Percentiles rank a stretch among this genome's conserved stretches.
phyloP scores from a whole-genome alignment of 2,888 invertebrate species.

The Tromatobia lineatoria region DNA sequence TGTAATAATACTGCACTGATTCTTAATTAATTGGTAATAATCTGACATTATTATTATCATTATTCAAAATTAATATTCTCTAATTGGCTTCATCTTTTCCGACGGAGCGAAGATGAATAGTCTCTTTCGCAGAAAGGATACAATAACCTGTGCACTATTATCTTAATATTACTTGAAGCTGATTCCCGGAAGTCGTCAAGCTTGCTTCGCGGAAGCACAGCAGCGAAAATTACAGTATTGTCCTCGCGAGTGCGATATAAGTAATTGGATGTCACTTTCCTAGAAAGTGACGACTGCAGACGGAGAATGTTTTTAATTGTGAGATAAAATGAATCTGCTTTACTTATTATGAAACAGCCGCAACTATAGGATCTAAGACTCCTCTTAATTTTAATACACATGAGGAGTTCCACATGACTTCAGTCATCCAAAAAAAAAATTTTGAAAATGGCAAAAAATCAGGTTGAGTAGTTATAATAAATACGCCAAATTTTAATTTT shows the following conservation, averaged over 20 bases:
- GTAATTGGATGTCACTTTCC: not conserved
- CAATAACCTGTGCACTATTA: not conserved
- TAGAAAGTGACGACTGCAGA: not conserved
- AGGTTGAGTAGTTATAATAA: no score
- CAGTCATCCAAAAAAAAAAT: no score
- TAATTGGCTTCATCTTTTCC: not conserved
- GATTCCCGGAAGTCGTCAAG: slow-evolving; percentile 4
- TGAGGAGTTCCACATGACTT: no score
- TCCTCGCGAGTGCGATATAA: slow-evolving; percentile 5
- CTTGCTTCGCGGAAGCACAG: not conserved
- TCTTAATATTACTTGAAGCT: not conserved
- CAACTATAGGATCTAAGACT: not conserved
- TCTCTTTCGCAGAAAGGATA: not conserved
- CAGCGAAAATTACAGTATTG: not conserved
- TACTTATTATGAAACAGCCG: not conserved
- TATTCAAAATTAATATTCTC: not conserved
- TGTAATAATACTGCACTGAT: no score
- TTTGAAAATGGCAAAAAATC: no score
- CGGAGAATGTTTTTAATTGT: slow-evolving; percentile 3
- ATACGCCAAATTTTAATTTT: no score
- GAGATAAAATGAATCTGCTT: slow-evolving; percentile 1
- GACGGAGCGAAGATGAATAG: not conserved
- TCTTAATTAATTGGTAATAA: no score
- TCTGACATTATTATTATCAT: no score
- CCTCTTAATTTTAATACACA: no score